Conservation (phyloP, 1,140 invertebrate genomes). For the Monochamus saltuarius region DNA sequence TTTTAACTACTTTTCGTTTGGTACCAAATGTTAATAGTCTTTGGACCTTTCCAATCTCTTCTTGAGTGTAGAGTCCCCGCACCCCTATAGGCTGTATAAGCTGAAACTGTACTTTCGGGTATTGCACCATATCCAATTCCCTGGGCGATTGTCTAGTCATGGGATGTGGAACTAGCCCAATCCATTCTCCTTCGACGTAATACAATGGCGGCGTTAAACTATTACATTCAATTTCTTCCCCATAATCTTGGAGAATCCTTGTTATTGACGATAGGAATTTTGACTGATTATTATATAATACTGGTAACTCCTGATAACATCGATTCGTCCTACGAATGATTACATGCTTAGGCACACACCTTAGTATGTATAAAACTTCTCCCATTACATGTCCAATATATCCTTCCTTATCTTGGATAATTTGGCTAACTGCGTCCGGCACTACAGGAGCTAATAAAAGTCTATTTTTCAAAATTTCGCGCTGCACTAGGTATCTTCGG, state of each 20-base stretch:
- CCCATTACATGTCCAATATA: conserved; percentile 5
- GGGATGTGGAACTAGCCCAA: conserved; percentile 11
- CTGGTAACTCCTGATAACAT: not conserved
- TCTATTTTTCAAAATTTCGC: conserved; percentile 12
- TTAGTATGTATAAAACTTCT: conserved; percentile 11
- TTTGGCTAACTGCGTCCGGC: conserved; percentile 1
- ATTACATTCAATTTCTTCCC: not conserved
- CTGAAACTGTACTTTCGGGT: conserved; percentile 7
- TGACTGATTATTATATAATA: conserved; percentile 8
- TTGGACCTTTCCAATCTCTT: conserved; percentile 15
- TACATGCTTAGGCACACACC: conserved; percentile 3
- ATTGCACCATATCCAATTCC: not conserved
- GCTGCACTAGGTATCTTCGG: not conserved
- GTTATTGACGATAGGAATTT: conserved; percentile 14
- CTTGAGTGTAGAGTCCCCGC: conserved; percentile 21
- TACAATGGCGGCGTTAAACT: conserved; percentile 1
- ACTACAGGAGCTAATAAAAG: conserved; percentile 5
- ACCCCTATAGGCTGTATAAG: conserved; percentile 16
- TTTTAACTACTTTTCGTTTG: conserved; percentile 13
- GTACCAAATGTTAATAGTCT: conserved; percentile 19
- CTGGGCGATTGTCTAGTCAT: not conserved
- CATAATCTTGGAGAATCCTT: conserved; percentile 6
- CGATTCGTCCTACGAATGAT: not conserved
- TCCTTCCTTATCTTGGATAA: conserved; percentile 7
- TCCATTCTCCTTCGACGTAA: conserved; percentile 7